These are phyloP conservation scores for Dolichoris vasculosae DNA, from an alignment of 1,140 invertebrate species.

Conservation along the genomic window DNA sequence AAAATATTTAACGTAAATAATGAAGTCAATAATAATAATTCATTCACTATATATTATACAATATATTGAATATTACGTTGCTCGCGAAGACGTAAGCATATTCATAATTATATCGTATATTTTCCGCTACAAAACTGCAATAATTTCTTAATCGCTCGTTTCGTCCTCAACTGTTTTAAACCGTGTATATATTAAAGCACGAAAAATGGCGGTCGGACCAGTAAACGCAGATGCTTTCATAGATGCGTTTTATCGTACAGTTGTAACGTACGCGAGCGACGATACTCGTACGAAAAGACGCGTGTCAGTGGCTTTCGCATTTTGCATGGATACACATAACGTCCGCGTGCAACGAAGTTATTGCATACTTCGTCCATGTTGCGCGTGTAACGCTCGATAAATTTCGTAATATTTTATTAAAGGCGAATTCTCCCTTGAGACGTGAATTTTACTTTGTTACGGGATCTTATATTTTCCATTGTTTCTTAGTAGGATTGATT, in stretches of 20 bases:
- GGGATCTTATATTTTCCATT: background rate
- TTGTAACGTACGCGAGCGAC: background rate
- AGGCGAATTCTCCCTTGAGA: background rate
- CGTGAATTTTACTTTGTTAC: background rate
- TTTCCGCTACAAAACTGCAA: too few relatives aligned
- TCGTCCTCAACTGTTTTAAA: too few relatives aligned
- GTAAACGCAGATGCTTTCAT: constrained; percentile 11
- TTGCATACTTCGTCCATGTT: background rate
- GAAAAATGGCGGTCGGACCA: too few relatives aligned
- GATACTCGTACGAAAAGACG: background rate
- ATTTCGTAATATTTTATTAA: constrained; percentile 30
- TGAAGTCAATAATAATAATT: too few relatives aligned
- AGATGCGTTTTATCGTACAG: background rate
- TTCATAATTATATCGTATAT: too few relatives aligned
- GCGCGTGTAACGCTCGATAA: constrained; percentile 17
- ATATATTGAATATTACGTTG: too few relatives aligned
- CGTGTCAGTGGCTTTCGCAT: constrained; percentile 15
- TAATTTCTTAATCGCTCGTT: too few relatives aligned
- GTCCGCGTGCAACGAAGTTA: constrained; percentile 2
- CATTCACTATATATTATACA: too few relatives aligned
- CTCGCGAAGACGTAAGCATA: too few relatives aligned
- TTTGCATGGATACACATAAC: background rate
- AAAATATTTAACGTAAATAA: too few relatives aligned
- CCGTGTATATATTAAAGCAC: too few relatives aligned
- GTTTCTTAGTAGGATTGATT: background rate